Percentiles rank a stretch among this genome's conserved stretches.
Conservation (phyloP, 1,140 invertebrate genomes). For the Eciton burchellii region DNA sequence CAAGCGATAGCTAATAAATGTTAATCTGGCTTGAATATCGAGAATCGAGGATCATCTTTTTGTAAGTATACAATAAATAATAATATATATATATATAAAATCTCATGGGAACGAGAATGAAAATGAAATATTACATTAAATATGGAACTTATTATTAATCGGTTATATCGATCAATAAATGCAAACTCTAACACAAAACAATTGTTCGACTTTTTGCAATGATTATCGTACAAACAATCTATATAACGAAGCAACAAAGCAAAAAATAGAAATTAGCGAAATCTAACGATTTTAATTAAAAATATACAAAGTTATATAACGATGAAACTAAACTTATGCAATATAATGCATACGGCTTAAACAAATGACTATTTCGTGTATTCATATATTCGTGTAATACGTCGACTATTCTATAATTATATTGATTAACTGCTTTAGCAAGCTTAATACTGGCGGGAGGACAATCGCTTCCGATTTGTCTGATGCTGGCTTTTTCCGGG, state of each 20-base stretch:
- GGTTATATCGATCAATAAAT: background rate
- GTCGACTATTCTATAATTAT: conserved; percentile 83
- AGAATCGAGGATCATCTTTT: background rate
- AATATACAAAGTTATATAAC: conserved; percentile 62
- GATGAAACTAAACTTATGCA: conserved; percentile 2
- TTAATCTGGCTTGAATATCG: background rate
- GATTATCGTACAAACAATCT: background rate
- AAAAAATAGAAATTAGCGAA: background rate
- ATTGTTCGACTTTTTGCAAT: background rate
- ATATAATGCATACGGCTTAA: background rate
- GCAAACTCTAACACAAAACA: background rate
- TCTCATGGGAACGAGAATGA: background rate
- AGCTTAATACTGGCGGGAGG: conserved; percentile 85
- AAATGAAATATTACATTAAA: conserved; percentile 32
- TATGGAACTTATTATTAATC: background rate
- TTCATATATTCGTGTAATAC: background rate
- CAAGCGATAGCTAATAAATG: background rate
- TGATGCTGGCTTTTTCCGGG: conserved; percentile 87
- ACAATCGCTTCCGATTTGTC: conserved; percentile 84
- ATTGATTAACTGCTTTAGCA: conserved; percentile 84
- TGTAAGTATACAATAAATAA: background rate
- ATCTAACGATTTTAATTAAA: conserved; percentile 59
- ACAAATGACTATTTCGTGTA: conserved; percentile 1
- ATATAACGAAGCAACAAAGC: background rate
- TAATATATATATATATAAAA: background rate